Conservation (phyloP, 2,888 invertebrate genomes). For the Lasioglossum morio region DNA sequence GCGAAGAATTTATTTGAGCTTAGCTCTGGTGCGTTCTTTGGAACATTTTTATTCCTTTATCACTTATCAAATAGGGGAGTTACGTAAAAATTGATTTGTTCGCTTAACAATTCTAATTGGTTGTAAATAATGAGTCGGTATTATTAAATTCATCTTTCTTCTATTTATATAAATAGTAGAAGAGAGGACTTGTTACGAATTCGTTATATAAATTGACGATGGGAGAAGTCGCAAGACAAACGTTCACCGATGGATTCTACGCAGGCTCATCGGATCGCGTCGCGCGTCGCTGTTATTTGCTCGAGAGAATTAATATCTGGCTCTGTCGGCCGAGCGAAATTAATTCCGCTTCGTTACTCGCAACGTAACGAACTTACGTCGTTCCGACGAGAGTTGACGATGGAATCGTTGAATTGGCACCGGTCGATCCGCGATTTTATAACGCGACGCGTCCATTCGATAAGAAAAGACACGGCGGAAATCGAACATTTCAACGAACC, state of each 20-base stretch:
- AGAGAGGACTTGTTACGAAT: neutral
- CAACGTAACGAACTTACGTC: conserved; percentile 41
- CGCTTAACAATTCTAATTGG: too few species aligned
- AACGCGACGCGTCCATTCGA: neutral
- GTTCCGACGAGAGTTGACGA: neutral
- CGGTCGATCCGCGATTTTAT: neutral
- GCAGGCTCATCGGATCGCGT: neutral
- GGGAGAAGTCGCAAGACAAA: neutral
- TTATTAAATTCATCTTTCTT: too few species aligned
- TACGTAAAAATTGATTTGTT: too few species aligned
- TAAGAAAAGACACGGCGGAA: neutral
- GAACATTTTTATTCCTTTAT: too few species aligned
- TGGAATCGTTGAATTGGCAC: neutral
- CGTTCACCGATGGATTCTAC: neutral
- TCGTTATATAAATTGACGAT: neutral
- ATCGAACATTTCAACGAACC: neutral
- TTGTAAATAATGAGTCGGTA: too few species aligned
- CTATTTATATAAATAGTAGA: too few species aligned
- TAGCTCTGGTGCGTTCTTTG: too few species aligned
- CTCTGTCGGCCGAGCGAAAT: conserved; percentile 42
- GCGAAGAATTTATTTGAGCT: too few species aligned
- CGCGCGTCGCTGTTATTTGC: neutral
- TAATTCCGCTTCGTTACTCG: conserved; percentile 56
- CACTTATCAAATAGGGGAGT: too few species aligned
- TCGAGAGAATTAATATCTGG: conserved; percentile 57